Evolutionary conservation across 2,113 vertebrate genomes (phyloP), one percentile per base, ranked within the genome.

Genomic region (Phalacrocorax carbo): DNA sequence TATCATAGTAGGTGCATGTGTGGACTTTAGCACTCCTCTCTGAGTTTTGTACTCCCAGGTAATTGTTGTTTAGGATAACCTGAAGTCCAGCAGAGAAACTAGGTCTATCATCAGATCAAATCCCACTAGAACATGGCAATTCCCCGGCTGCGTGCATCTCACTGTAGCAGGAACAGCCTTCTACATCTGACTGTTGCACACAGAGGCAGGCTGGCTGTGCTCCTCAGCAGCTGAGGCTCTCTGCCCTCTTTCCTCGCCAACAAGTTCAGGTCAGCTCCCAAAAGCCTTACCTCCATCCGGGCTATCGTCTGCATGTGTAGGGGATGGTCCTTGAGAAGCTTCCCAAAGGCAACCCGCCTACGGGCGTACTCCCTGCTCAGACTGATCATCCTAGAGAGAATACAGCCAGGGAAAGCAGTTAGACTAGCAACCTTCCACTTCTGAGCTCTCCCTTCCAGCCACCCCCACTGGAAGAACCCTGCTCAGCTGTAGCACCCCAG

Each of bases 261-360:
- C 27, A 57, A 55, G 26, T 7, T 27, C 49, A 44, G 60, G 11
- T 38, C 2, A 2, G 65, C 14, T 38, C 46, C 65, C 64, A 13
- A 30, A 40, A 20, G 9, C 36, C 95, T 98, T 30, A 98, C 99
- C 98, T 99, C 99, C 98, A 99, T 98, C 76, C 98, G 94, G 21
- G 98, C 98, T 42, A 99, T 94, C 0, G 98, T 99, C 96, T 99
- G 98, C 69, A 98, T 61, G 66, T 99, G 99, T 27, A 99, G 97
- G 29, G 98, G 97, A 86, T 99, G 98, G 88, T 99, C 98, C 96
- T 98, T 99, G 86, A 99, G 97, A 77, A 98, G 96, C 82, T 99
- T 99, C 62, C 98, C 98, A 55, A 99, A 99, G 52, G 98, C 98
- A 46, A 97, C 95, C 26, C 98, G 98, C 76, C 95, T 98, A 22